Base-by-base conservation (phyloP, 64 coral and sea anemone species). In the Acropora yongei region DNA sequence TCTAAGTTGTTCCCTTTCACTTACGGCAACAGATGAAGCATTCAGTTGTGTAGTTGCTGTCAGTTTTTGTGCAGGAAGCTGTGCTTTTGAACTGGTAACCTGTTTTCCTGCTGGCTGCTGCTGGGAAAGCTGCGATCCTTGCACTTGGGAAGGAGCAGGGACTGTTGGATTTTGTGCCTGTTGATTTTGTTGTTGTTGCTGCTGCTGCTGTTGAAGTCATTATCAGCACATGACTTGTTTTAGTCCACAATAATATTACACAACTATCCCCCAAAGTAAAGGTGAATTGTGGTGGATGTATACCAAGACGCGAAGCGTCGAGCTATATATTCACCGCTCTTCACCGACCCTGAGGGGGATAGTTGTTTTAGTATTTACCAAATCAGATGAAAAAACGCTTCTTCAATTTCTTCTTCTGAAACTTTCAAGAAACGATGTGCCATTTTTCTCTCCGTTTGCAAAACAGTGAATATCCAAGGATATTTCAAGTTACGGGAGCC, bases 81-180 rank as follows among this genome's bases (percentile, higher is more conserved):
- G 80, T 19, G 69, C 47, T 48, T 46, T 72, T 6, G 77, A 41
- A 58, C 16, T 68, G 79, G 72, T 79, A 10, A 89, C 6, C 57
- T 94, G 93, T 51, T 88, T 71, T 16, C 78, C n/a, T 30, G 79
- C 74, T 63, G 75, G 47, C 80, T 89, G 84, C 39, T 80, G 89
- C 43, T 81, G 91, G 6, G 57, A 17, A 76, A 68, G 61, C 47
- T 88, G 88, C 47, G 88, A 40, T n/a, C 11, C 49, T 55, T 76
- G 86, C 10, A 78, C 80, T 74, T 98, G 96, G 68, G 90, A 16
- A 6, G 75, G 68, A 45, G 73, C 41, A 41, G 74, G 68, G 45
- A 80, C 79, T 77, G 90, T n/a, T 86, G 87, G 82, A 57, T 92
- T 93, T 17, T 94, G 90, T 7, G 77, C 78, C 49, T 91, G 89